A percentile compares a stretch with the other conserved stretches of the same genome.
These are phyloP conservation scores for Callyntrura guangdongensis DNA, from an alignment of 2,888 invertebrate species.

Conservation along the genomic window DNA sequence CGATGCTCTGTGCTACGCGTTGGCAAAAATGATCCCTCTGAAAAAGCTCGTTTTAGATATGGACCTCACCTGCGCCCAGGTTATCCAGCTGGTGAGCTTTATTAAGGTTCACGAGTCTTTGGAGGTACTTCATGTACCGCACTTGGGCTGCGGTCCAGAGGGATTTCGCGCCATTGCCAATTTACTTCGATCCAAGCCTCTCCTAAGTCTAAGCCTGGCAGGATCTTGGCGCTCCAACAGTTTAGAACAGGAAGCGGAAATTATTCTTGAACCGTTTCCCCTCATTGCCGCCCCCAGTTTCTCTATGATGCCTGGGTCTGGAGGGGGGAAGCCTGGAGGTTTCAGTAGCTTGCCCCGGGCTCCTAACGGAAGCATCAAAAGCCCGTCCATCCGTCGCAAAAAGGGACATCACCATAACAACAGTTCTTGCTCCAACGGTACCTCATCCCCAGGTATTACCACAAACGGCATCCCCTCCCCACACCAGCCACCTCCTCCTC, in stretches of 20 bases:
- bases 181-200: slow-evolving; percentile 87
- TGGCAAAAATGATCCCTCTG: slow-evolving; percentile 85
- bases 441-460: slow-evolving; percentile 86
- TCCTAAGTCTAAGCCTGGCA: slow-evolving; percentile 87
- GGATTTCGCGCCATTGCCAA: slow-evolving; percentile 87
- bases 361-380: slow-evolving; percentile 81
- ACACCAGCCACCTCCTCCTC: slow-evolving; percentile 77
- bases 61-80: slow-evolving; percentile 87
- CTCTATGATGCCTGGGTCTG: slow-evolving; percentile 52
- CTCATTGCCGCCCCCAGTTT: slow-evolving; percentile 77
- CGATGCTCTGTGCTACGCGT: slow-evolving; percentile 87
- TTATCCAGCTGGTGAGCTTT: slow-evolving; percentile 87
- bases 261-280: slow-evolving; percentile 83
- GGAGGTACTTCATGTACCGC: slow-evolving; percentile 87
- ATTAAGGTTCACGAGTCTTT: slow-evolving; percentile 87
- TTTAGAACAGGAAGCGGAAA: slow-evolving; percentile 81
- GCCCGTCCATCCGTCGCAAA: slow-evolving; percentile 83
- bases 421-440: slow-evolving; percentile 86
- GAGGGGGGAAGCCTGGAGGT: slow-evolving; percentile 62
- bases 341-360: slow-evolving; percentile 81
- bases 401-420: slow-evolving; percentile 72
- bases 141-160: slow-evolving; percentile 88
- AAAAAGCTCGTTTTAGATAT: slow-evolving; percentile 88
- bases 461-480: slow-evolving; percentile 86
- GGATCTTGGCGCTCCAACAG: slow-evolving; percentile 85